Evolutionary conservation across 2,888 invertebrate genomes (phyloP), one percentile per base, ranked within the genome.

Genomic region (Agrilus cyanescens): DNA sequence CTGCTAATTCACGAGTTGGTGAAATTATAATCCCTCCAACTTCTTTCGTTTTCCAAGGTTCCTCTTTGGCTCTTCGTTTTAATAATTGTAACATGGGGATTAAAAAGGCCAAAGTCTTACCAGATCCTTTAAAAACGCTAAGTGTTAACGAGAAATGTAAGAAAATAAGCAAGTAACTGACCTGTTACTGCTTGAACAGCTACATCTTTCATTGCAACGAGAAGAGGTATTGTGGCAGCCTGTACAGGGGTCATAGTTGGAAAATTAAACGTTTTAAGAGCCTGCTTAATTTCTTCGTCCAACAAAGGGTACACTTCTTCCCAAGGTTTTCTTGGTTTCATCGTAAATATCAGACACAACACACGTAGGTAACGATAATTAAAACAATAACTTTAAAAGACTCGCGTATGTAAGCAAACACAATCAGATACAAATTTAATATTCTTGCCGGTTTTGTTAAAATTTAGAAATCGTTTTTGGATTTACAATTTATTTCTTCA

Each of bases 161-260:
- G 30, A 32, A 15, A 15, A 40, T 31, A 43, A 30, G 34, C 1
- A 12, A 20, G 33, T 5, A 20, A 38, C 32, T 37, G 41, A 62
- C 65, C 66, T 1, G 98, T 98, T 0, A 97, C 91, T 4, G 98
- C 97, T 68, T 99, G 96, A 0, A 89, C 97, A 1, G 91, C 94
- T 12, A 98, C 94, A 74, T 98, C 98, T 67, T 95, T 96, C 55
- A 88, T 86, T 7, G 79, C 78, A 40, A 96, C 63, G 40, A 98
- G 71, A 41, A 93, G 70, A 0, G 94, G 94, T 57, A 95, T 94
- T 41, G 87, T 82, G 1, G 90, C 88, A 4, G 87, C 83, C 75
- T 93, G 74, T 2, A 77, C 75, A 8, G 79, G 78, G 16, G 79
- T 80, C 72, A 77, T 75, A 12, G 61, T 60, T 13, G 61, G 55